Evolutionary conservation across 2,888 invertebrate genomes (phyloP), one percentile per base, ranked within the genome.

Genomic region (Himalopsyche anomala): DNA sequence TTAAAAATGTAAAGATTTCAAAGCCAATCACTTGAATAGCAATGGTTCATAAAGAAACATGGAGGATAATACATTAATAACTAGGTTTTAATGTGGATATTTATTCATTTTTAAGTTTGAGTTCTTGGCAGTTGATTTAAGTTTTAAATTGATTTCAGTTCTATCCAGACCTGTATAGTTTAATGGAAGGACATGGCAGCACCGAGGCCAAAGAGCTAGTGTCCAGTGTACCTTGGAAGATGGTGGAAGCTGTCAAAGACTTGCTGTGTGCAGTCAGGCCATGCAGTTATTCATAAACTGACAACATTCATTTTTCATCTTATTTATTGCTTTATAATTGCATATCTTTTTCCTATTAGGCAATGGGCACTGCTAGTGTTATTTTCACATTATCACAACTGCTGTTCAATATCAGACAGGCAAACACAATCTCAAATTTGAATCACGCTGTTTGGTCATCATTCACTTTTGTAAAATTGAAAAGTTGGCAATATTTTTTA

Each of bases 91-190:
- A 11, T 9, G 45, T 11, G 8, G 40, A 45, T 45, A 0, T 45
- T 3, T 45, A 11, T 11, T 45, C 45, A 8, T 11, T 45, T 45
- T 45, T 45, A 74, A 19, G 19, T 74, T n/a, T 74, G 38, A 36
- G 81, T 15, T 82, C 8, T 11, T 1, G 45, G 45, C 45, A 19
- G 82, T 80, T 83, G 84, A 85, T 69, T 5, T 36, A 28, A 19
- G 56, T 85, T 45, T 4, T 45, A 19, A 83, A 85, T 87, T 88
- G 89, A 51, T 92, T 92, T 4, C 91, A 95, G 95, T 97, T 96
- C 90, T 96, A 94, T 89, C 95, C 96, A 0, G 97, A 97, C 90
- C 91, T 97, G 1, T 95, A 95, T 90, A 95, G 96, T 36, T 90
- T 97, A 84, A 95, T 96, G 87, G 92, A 94, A 91, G 93, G 94